phyloP scores from a whole-genome alignment of 2,113 vertebrate genomes.

The Promerops cafer region DNA sequence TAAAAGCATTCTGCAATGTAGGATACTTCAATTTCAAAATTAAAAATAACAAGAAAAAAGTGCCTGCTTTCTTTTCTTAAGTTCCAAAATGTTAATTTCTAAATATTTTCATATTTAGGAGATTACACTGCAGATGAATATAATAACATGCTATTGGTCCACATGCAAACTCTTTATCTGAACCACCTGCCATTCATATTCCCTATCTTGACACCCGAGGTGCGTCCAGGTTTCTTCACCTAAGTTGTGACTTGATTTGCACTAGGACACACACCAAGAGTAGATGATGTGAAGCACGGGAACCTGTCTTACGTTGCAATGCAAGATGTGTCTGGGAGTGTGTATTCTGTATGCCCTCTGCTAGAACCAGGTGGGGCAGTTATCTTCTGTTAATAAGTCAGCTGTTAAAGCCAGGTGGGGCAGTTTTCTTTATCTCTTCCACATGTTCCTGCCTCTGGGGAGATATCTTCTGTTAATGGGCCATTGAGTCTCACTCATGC shows the following conservation, averaged over 20 bases:
- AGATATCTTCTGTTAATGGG: too few relatives aligned
- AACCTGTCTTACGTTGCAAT: too few relatives aligned
- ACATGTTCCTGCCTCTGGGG: too few relatives aligned
- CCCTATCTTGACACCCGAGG: background rate
- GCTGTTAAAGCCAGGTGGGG: too few relatives aligned
- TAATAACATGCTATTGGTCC: background rate
- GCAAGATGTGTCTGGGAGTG: too few relatives aligned
- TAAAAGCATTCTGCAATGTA: background rate
- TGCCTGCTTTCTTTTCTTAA: background rate
- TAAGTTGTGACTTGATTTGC: background rate
- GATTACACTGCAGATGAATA: background rate
- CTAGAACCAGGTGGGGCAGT: too few relatives aligned
- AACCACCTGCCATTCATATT: background rate
- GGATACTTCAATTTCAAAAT: background rate
- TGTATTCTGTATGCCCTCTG: too few relatives aligned
- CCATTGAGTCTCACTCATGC: too few relatives aligned
- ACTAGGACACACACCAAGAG: background rate
- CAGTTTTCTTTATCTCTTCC: too few relatives aligned
- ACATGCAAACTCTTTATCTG: background rate
- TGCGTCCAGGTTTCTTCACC: background rate
- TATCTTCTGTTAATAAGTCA: too few relatives aligned
- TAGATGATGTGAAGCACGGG: background rate
- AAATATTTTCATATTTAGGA: background rate
- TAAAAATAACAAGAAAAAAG: background rate
- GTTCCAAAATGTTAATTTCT: background rate